Evolutionary conservation across 1,140 invertebrate genomes (phyloP).

Genomic region (Colletes gigas): DNA sequence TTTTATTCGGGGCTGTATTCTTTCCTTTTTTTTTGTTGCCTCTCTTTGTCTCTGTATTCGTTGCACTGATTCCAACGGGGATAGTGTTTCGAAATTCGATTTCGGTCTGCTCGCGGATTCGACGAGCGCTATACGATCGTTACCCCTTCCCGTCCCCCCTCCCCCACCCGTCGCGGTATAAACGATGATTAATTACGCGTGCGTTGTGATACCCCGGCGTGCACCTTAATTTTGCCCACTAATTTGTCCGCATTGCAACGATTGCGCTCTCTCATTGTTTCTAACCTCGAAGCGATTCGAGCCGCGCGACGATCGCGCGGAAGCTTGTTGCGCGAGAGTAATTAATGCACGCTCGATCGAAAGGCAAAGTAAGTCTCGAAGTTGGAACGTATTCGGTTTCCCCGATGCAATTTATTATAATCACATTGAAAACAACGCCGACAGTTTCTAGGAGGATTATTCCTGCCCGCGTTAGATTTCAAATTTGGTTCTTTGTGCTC

Average conservation of each 20-base stretch:
- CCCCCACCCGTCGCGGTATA: neutral
- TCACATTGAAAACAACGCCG: neutral
- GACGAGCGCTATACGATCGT: constrained; percentile 11
- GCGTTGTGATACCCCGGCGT: constrained; percentile 10
- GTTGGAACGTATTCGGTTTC: neutral
- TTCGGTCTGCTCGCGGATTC: neutral
- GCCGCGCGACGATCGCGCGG: neutral
- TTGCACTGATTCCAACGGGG: neutral
- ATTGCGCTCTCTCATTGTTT: constrained; percentile 25
- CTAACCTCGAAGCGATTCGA: constrained; percentile 12
- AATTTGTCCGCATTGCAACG: constrained; percentile 31
- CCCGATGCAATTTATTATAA: neutral
- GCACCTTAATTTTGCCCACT: constrained; percentile 28
- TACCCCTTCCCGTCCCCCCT: neutral
- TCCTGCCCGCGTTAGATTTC: no score
- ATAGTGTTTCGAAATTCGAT: constrained; percentile 19
- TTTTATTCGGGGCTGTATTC: constrained; percentile 8
- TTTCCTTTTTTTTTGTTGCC: neutral
- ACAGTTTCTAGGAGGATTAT: neutral
- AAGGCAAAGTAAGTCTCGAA: neutral
- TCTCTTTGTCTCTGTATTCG: neutral
- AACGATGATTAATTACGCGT: constrained; percentile 44
- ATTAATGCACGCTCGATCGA: constrained; percentile 7
- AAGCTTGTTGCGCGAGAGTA: constrained; percentile 2
- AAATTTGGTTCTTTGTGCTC: no score